Evolutionary conservation across 2,888 invertebrate species (phyloP), one percentile per base, ranked within the genome.

Genomic region (Oxytorus armatus): DNA sequence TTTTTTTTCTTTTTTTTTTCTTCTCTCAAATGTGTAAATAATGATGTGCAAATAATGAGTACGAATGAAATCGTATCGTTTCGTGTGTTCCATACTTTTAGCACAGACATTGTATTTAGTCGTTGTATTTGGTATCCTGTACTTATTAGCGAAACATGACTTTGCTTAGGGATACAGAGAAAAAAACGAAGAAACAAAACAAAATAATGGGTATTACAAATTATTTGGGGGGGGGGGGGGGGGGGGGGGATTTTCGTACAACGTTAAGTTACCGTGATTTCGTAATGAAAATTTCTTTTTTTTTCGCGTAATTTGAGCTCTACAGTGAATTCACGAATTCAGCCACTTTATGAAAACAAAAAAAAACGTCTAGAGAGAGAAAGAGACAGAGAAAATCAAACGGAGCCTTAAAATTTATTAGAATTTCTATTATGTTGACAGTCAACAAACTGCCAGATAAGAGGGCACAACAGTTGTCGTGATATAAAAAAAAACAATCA

Each of bases 391-490:
- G 47, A 4, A 47, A 77, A 68, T 68, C 59, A 73, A 77, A 68
- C 11, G 57, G 39, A 77, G 73, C 61, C 76, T 79, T 80, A 55
- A 47, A 66, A 73, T 44, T 61, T 55, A 36, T 44, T 14, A 18
- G 23, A 61, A 39, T 33, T 66, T 51, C 51, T 49, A 39, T 23
- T 65, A 47, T 33, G 42, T 66, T 47, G n/a, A 42, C 66, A 16
- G 44, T 74, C 14, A 55, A 29, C 47, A 73, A 73, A 80, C 80
- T 80, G 80, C 80, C 80, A 77, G 77, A 47, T 68, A 21, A 63
- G 39, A 25, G 76, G 77, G 77, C 76, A 77, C 79, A 79, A 79
- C 63, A 70, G 47, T 79, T 68, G 63, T 66, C 70, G 77, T 80
- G 72, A 77, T 77, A 77, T 80, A 49, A 61, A 39, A n/a, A n/a